phyloP scores from a whole-genome alignment of 2,888 invertebrate genomes.

The Agonopterix alstromeriana region DNA sequence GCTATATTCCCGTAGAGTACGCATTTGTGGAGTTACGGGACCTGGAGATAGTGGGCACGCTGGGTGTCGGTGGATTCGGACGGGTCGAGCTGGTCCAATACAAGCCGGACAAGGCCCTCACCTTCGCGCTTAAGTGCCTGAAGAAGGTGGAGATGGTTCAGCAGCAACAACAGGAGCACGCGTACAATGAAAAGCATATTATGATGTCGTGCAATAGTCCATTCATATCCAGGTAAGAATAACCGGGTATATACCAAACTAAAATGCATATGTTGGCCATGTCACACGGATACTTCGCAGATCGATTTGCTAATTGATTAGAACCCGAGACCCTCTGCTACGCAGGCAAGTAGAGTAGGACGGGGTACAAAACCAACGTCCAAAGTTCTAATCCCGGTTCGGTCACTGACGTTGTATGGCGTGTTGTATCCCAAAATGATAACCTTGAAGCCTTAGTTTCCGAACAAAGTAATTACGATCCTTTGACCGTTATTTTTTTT shows the following conservation, averaged over 20 bases:
- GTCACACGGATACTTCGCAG: no score
- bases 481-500: no score
- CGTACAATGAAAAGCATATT: conserved; percentile 91
- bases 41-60: conserved; percentile 87
- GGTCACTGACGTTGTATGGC: no score
- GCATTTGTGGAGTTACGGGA: conserved; percentile 84
- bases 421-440: no score
- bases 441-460: no score
- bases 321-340: no score
- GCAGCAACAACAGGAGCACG: conserved; percentile 92
- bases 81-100: conserved; percentile 88
- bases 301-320: no score
- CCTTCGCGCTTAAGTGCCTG: conserved; percentile 91
- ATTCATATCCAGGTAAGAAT: conserved; percentile 84
- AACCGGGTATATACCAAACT: neutral
- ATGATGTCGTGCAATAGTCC: conserved; percentile 86
- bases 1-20: conserved; percentile 66
- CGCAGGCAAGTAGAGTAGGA: no score
- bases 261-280: no score
- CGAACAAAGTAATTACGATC: no score
- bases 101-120: conserved; percentile 68
- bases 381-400: no score
- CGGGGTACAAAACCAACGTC: no score
- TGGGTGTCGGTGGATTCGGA: conserved; percentile 96
- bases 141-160: conserved; percentile 93